phyloP scores from a whole-genome alignment of 2,113 vertebrate species.

The Peromyscus californicus region DNA sequence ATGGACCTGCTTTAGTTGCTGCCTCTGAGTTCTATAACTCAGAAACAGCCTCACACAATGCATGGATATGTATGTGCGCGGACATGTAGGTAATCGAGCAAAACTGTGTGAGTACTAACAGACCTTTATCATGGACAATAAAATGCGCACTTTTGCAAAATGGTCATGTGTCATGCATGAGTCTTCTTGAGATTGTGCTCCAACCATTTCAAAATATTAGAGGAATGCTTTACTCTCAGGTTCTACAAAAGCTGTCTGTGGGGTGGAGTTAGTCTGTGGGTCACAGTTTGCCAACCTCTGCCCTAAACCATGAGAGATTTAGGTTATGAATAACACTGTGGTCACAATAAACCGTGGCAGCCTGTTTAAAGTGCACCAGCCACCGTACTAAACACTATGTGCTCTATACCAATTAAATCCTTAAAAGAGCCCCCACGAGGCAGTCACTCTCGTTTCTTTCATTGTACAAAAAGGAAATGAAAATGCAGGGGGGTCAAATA shows the following conservation, averaged over 20 bases:
- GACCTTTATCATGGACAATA: background rate
- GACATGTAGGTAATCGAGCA: background rate
- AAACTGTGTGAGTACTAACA: background rate
- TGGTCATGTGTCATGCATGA: background rate
- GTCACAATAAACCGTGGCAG: background rate
- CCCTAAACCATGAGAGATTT: background rate
- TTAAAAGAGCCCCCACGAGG: constrained; percentile 8
- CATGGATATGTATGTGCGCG: rapidly evolving
- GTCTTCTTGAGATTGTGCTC: background rate
- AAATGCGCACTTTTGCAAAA: constrained; percentile 10
- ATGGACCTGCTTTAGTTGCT: too few species aligned
- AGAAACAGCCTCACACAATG: background rate
- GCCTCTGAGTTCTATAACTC: rapidly evolving
- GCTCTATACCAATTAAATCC: constrained; percentile 32
- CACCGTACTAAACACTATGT: background rate
- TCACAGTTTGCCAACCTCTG: background rate
- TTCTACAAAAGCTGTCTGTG: background rate
- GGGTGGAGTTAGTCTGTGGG: background rate
- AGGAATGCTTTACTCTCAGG: background rate
- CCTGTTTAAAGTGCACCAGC: constrained; percentile 34
- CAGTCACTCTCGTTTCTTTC: constrained; percentile 30
- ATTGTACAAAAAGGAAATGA: constrained; percentile 18
- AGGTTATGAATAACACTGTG: background rate
- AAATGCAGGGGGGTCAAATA: background rate
- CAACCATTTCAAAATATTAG: background rate